Conservation (phyloP, 2,797 vertebrate genomes). For the Taenioides sp. region DNA sequence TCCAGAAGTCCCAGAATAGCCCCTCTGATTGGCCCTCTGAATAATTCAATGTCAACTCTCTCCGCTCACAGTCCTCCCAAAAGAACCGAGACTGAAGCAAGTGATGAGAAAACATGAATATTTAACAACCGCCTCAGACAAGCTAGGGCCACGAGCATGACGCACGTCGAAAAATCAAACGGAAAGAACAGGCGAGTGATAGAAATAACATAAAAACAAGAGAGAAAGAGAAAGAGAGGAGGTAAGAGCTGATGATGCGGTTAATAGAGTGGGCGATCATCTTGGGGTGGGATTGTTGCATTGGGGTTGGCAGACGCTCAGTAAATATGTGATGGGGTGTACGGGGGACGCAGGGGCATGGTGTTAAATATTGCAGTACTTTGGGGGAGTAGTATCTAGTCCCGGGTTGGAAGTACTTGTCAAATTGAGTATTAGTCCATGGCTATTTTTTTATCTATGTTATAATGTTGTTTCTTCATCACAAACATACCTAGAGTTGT, state of each 20-base stretch:
- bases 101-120: slow-evolving; percentile 77
- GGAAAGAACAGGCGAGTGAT: slow-evolving; percentile 43
- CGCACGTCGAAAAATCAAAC: slow-evolving; percentile 66
- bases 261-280: background rate
- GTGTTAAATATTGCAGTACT: slow-evolving; percentile 1
- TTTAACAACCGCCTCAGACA: slow-evolving; percentile 76
- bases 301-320: background rate
- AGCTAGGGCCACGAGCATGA: slow-evolving; percentile 57
- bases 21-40: slow-evolving; percentile 68
- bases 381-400: background rate
- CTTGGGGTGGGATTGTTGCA: background rate
- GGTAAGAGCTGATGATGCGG: slow-evolving; percentile 6
- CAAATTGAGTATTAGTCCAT: background rate
- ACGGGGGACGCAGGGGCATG: background rate
- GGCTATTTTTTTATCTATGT: too few species aligned
- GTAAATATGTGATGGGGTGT: background rate
- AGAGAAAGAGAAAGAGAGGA: slow-evolving; percentile 36
- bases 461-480: background rate
- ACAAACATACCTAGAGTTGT: too few species aligned
- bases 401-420: background rate
- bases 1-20: slow-evolving; percentile 69
- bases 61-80: slow-evolving; percentile 33
- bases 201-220: slow-evolving; percentile 41
- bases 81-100: slow-evolving; percentile 61
- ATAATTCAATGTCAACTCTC: slow-evolving; percentile 73